Evolutionary conservation across 1,140 invertebrate species (phyloP), one percentile per base, ranked within the genome.

Genomic region (Nasonia vitripennis): DNA sequence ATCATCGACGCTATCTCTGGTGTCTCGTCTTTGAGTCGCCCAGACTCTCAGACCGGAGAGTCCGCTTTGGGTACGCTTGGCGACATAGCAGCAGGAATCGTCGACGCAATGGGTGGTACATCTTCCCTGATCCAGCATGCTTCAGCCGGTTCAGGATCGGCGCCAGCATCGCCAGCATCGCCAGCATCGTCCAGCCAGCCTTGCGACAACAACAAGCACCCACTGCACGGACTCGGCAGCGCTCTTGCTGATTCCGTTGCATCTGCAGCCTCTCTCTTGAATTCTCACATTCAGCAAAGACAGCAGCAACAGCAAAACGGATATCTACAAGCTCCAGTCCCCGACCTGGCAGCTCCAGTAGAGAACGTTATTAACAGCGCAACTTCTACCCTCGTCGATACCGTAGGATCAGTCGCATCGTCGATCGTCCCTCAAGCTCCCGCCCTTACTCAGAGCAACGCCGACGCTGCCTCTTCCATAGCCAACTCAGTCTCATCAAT

Each of bases 401-500:
- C 20, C 14, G 14, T 17, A 20, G 51, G 23, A 68, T 34, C 20
- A 14, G 5, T 23, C 45, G 0, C 31, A 20, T 37, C n/a, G 68
- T 27, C 31, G 14, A 11, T 17, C 27, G 67, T 23, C n/a, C 17
- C n/a, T 11, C n/a, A 68, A 2, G 51, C 14, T n/a, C n/a, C 37
- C 41, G 10, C 6, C 20, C 12, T 4, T 12, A 34, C 68, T 34
- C 77, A 62, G 41, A 23, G 20, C 70, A 51, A 41, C 12, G 3
- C 80, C 27, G 45, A 71, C 31, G 11, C 45, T 62, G n/a, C 73
- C 62, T 73, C 80, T 7, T n/a, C 37, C 37, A 70, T 78, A 70
- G 74, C 80, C 0, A 82, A 73, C 12, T 81, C 80, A 0, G 31
- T 67, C 1, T 70, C 75, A 1, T 83, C 81, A 11, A 74, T 85